phyloP scores from a whole-genome alignment of 2,797 vertebrate genomes.

The Coendou prehensilis region DNA sequence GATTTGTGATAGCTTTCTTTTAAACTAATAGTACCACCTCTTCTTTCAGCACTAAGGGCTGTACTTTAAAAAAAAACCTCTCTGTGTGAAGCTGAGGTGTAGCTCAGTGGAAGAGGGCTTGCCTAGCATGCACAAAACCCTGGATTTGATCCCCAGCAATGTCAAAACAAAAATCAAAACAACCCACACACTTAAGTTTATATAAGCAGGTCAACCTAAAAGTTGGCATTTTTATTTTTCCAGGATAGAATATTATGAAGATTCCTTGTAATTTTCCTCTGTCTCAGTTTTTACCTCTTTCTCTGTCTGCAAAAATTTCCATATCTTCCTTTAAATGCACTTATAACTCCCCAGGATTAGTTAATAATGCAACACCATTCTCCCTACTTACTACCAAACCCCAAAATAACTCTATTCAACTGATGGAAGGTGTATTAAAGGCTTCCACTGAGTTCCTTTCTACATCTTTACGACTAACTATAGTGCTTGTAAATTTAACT shows the following conservation, averaged over 20 bases:
- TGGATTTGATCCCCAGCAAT: not conserved
- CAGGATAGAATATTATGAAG: not conserved
- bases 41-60: not conserved
- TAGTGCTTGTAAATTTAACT: not conserved
- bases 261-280: constrained; percentile 32
- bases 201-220: not conserved
- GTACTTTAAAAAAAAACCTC: not conserved
- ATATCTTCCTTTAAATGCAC: constrained; percentile 5
- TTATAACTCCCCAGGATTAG: not conserved
- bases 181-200: not conserved
- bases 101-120: not conserved
- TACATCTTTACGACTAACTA: not conserved
- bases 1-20: not conserved
- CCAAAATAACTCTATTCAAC: constrained; percentile 5
- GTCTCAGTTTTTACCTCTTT: constrained; percentile 19
- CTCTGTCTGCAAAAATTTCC: constrained; percentile 22
- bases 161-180: not conserved
- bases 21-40: not conserved
- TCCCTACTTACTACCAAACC: not conserved
- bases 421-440: not conserved
- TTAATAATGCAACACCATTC: constrained; percentile 32
- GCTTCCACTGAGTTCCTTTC: not conserved
- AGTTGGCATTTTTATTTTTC: not conserved
- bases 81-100: not conserved
- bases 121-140: not conserved